Percentiles rank a stretch among this genome's conserved stretches.
Evolutionary conservation across 2,797 vertebrate genomes (phyloP).

Genomic region (Notoglanidium macrostoma): DNA sequence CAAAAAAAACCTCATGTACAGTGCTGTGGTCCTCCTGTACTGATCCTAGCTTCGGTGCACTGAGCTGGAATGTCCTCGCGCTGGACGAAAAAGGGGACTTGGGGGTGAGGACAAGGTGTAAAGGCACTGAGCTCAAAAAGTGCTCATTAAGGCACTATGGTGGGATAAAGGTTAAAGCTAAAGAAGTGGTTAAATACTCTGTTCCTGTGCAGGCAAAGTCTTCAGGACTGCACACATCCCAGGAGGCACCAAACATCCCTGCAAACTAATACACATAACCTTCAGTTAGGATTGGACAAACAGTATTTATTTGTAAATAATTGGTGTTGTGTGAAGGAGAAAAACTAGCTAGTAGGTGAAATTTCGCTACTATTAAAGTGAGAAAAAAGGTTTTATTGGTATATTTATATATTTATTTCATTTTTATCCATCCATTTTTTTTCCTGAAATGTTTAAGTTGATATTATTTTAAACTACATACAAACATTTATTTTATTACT

Average conservation of each 20-base stretch:
- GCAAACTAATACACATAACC: slow-evolving; percentile 27
- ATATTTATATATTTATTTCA: background rate
- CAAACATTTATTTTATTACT: background rate
- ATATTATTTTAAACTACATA: background rate
- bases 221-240: slow-evolving; percentile 1
- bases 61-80: slow-evolving; percentile 14
- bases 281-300: slow-evolving; percentile 11
- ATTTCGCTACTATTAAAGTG: background rate
- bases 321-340: no score
- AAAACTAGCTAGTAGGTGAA: background rate
- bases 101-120: background rate
- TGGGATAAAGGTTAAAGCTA: slow-evolving; percentile 13
- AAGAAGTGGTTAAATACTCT: slow-evolving; percentile 25
- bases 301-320: background rate
- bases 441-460: background rate
- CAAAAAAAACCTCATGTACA: background rate
- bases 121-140: slow-evolving; percentile 18
- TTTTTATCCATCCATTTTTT: no score
- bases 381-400: background rate
- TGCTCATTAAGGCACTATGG: slow-evolving; percentile 24
- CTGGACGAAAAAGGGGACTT: background rate
- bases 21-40: slow-evolving; percentile 5
- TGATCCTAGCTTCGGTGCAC: background rate
- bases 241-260: slow-evolving; percentile 38
- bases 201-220: slow-evolving; percentile 22